A percentile compares a stretch with the other conserved stretches of the same genome.
Evolutionary conservation across 2,888 invertebrate species (phyloP).

Genomic region (Mesoligia furuncula): DNA sequence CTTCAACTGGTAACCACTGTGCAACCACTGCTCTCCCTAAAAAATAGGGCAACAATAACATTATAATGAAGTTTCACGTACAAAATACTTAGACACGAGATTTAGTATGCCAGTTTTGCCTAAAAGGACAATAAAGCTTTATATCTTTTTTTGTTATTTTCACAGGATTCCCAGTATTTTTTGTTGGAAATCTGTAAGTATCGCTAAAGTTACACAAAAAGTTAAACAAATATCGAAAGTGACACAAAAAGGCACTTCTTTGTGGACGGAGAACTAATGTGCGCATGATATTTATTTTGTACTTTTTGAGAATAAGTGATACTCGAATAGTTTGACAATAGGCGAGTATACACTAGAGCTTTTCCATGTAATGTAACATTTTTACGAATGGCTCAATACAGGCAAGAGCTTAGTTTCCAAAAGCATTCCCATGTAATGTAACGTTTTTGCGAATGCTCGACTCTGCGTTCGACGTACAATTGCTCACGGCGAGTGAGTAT

Average conservation of each 20-base stretch:
- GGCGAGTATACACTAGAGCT: background rate
- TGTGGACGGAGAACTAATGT: constrained; percentile 14
- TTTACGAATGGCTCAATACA: no score
- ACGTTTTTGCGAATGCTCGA: background rate
- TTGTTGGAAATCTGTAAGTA: constrained; percentile 29
- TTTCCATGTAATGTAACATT: no score
- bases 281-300: constrained; percentile 25
- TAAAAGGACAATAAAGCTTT: constrained; percentile 31
- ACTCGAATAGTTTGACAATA: background rate
- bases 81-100: constrained; percentile 20
- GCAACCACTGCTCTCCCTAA: background rate
- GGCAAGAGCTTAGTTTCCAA: no score
- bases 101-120: constrained; percentile 18
- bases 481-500: background rate
- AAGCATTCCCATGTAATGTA: background rate
- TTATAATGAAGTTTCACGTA: constrained; percentile 12
- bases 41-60: constrained; percentile 22
- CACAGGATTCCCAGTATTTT: constrained; percentile 14
- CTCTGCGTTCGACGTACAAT: background rate
- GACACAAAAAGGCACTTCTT: constrained; percentile 39
- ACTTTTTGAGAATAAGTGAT: constrained; percentile 9
- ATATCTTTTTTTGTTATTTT: constrained; percentile 32
- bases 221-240: constrained; percentile 36
- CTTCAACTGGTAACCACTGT: no score
- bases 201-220: constrained; percentile 25